Evolutionary conservation across 64 coral and sea anemone species (phyloP), one percentile per base, ranked within the genome.

Genomic region (Montipora efflorescens): DNA sequence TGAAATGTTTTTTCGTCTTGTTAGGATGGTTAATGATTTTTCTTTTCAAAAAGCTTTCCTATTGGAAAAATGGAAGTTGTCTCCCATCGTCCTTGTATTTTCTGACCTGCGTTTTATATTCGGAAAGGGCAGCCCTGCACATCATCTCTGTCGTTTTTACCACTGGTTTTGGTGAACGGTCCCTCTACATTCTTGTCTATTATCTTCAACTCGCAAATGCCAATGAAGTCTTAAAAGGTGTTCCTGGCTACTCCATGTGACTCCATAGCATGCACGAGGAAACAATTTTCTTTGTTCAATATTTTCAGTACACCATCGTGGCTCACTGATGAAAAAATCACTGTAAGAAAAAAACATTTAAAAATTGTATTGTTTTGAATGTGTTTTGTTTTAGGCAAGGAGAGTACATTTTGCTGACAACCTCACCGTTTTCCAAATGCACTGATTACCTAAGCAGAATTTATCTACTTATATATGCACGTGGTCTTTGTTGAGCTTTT

Each of bases 191-290:
- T 47, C 15, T 20, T 8, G 15, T 79, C 48, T 2, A 79, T 55
- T 19, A 79, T 79, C 19, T 22, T 79, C 16, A 79, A 55, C 19
- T 79, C 19, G 5, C 47, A 79, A 53, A 79, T 79, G 47, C 77
- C 77, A 0, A 79, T 55, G 48, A 79, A 79, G 48, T 55, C 77
- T 19, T 45, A 3, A 7, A 79, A 20, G 48, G 49, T 79, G 48
- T 79, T 79, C n/a, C 49, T 79, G 77, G 77, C 77, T 20, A 79
- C 77, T 18, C 77, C 77, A 79, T 79, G 58, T 55, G 48, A 55
- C 48, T 79, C 77, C 77, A 79, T 79, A 55, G 77, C 77, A 4
- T 79, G 11, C 15, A 2, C 8, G 18, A 79, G 77, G 77, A 48
- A 79, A 55, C 77, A 79, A 57, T 57, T 57, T 3, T 57, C 53